phyloP scores from a whole-genome alignment of 1,140 invertebrate species.

The Drosophila ficusphila region DNA sequence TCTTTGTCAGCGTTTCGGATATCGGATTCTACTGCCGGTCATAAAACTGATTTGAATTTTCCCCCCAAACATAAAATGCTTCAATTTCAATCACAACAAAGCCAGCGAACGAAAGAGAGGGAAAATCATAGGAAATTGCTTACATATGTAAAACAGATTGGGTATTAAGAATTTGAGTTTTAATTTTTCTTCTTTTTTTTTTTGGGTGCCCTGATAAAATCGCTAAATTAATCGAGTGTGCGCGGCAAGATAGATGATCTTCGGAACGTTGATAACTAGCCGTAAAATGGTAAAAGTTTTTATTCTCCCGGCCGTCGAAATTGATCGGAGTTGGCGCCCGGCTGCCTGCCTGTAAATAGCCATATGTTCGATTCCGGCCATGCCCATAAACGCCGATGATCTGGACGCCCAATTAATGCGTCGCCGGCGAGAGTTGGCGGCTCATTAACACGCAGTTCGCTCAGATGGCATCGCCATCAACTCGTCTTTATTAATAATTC shows the following conservation, averaged over 20 bases:
- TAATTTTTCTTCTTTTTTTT: constrained; percentile 24
- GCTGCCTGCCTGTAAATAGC: constrained; percentile 50
- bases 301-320: constrained; percentile 38
- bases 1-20: constrained; percentile 70
- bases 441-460: constrained; percentile 78
- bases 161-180: constrained; percentile 42
- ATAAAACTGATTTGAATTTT: constrained; percentile 61
- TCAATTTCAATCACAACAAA: constrained; percentile 58
- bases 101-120: not conserved
- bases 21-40: constrained; percentile 60
- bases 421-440: constrained; percentile 74
- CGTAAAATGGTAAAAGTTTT: constrained; percentile 69
- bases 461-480: constrained; percentile 37
- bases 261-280: constrained; percentile 32
- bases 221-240: constrained; percentile 63
- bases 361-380: constrained; percentile 19
- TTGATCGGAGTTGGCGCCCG: constrained; percentile 52
- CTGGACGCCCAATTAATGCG: constrained; percentile 70
- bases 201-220: constrained; percentile 58
- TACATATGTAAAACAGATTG: constrained; percentile 66
- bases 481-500: constrained; percentile 72
- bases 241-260: constrained; percentile 28
- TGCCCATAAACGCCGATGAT: constrained; percentile 65
- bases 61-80: constrained; percentile 39
- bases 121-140: constrained; percentile 8